phyloP scores from a whole-genome alignment of 2,797 vertebrate genomes.

The Acanthiza pusilla region DNA sequence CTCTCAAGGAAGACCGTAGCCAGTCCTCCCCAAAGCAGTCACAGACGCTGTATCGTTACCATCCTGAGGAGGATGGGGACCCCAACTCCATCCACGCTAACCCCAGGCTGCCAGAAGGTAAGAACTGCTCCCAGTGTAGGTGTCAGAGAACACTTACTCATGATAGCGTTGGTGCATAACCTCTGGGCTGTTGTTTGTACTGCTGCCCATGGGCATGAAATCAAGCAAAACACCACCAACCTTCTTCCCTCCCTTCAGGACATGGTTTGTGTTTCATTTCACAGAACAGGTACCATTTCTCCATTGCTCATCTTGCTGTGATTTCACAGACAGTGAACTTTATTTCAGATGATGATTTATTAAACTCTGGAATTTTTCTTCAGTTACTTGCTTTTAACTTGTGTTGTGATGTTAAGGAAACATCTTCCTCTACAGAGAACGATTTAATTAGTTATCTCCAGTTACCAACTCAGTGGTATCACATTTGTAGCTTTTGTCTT shows the following conservation, averaged over 20 bases:
- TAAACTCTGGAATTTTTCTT: neutral
- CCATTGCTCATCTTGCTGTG: neutral
- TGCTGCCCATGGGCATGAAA: neutral
- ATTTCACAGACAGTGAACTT: neutral
- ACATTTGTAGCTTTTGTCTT: neutral
- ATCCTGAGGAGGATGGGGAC: constrained; percentile 60
- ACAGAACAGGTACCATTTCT: neutral
- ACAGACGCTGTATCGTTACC: constrained; percentile 49
- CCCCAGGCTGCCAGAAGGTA: constrained; percentile 70
- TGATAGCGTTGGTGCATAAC: neutral
- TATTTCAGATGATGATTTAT: neutral
- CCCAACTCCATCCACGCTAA: constrained; percentile 69
- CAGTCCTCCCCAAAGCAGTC: constrained; percentile 57
- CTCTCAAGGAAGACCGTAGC: constrained; percentile 36
- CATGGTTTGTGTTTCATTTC: neutral
- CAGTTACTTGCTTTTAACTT: neutral
- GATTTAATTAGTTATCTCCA: neutral
- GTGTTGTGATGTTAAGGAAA: neutral
- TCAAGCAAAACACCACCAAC: neutral
- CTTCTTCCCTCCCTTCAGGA: neutral
- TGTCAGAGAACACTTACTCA: neutral
- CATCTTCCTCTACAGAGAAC: neutral
- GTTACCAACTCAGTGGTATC: neutral
- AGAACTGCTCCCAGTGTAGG: neutral
- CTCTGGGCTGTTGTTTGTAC: neutral